Evolutionary conservation across 2,888 invertebrate species (phyloP).

Genomic region (Catocala fraxini): DNA sequence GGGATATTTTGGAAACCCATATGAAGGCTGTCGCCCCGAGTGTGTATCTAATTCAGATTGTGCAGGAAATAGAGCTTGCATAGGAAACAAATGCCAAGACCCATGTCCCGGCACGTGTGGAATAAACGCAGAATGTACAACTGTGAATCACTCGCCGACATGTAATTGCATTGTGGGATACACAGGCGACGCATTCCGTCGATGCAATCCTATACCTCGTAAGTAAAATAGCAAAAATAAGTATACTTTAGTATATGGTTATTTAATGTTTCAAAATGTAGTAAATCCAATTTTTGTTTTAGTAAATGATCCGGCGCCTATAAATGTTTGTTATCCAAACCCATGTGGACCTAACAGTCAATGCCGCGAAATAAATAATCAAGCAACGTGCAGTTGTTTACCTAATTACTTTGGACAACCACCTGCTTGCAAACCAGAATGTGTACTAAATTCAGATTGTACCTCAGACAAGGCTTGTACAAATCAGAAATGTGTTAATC

Average conservation of each 20-base stretch:
- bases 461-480: slow-evolving; percentile 88
- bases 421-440: slow-evolving; percentile 90
- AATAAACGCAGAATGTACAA: slow-evolving; percentile 90
- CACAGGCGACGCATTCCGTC: slow-evolving; percentile 88
- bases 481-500: slow-evolving; percentile 91
- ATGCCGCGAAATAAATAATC: slow-evolving; percentile 86
- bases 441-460: slow-evolving; percentile 90
- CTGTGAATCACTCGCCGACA: slow-evolving; percentile 90
- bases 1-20: slow-evolving; percentile 92
- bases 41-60: slow-evolving; percentile 92
- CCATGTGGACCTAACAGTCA: slow-evolving; percentile 89
- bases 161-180: slow-evolving; percentile 90
- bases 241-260: slow-evolving; percentile 3
- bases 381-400: slow-evolving; percentile 91
- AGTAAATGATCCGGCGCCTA: slow-evolving; percentile 78
- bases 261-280: background rate
- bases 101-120: slow-evolving; percentile 93
- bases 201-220: slow-evolving; percentile 79
- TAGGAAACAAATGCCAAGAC: slow-evolving; percentile 91
- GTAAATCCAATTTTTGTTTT: slow-evolving; percentile 39
- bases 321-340: slow-evolving; percentile 85
- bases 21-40: slow-evolving; percentile 92
- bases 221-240: slow-evolving; percentile 53
- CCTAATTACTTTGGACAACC: slow-evolving; percentile 90
- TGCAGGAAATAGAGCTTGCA: slow-evolving; percentile 90